Base-by-base conservation (phyloP, 2,797 vertebrate genomes). In the Valencia hispanica region DNA sequence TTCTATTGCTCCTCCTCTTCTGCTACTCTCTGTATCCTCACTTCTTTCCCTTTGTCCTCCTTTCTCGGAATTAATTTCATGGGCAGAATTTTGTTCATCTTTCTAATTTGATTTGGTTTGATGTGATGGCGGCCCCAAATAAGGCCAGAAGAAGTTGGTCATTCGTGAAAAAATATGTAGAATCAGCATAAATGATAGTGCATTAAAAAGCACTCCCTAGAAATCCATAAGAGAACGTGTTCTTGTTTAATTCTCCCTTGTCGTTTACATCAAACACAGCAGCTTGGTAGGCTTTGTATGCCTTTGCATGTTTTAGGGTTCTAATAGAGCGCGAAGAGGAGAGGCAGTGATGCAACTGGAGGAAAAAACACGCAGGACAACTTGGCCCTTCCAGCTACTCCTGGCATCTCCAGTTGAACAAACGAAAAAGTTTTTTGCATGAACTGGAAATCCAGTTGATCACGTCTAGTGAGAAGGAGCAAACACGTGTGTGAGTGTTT, bases 311-410 rank as follows among this genome's bases (percentile, higher is more conserved):
- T 84, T 88, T 89, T 74, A 83, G 61, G 50, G 81, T 79, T 77
- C 51, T 79, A 80, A 80, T 81, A 41, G 39, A 79, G 75, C 57
- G 51, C 73, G 77, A 88, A 87, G 75, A 45, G n/a, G 75, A 59
- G 27, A 57, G 69, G n/a, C 72, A 73, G 43, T 94, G 93, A 94
- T 92, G 93, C 90, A 94, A 94, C 77, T 73, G 72, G 70, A 90
- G 73, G 91, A 92, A 94, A 94, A 51, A 72, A 65, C 71, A 78
- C 74, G 73, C 59, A 77, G 53, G 53, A 78, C 65, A 75, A 69
- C 70, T 86, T 75, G 85, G 76, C 57, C 74, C 82, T 17, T 5
- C 72, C 63, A 76, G 82, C 71, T 79, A 84, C 79, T 80, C 45
- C 48, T 68, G 53, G 77, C 63, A 84, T 83, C 83, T 88, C 61